phyloP scores from a whole-genome alignment of 2,888 invertebrate species.

The Craniophora ligustri region DNA sequence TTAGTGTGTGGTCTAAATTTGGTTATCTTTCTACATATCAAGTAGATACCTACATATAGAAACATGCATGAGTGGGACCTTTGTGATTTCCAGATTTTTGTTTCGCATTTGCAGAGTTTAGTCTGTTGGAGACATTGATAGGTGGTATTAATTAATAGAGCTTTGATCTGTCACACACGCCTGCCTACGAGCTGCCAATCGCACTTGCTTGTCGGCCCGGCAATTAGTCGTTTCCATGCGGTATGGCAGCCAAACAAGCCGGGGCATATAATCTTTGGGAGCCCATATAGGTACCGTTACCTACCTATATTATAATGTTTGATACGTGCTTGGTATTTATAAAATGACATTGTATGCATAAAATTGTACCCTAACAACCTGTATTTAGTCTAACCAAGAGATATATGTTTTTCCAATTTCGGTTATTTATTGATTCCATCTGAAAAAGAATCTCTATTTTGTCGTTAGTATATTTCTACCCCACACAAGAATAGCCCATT shows the following conservation, averaged over 20 bases:
- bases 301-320: no score
- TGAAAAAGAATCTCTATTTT: conserved; percentile 29
- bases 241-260: conserved; percentile 22
- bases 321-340: conserved; percentile 20
- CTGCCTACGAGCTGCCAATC: conserved; percentile 70
- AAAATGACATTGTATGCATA: background rate
- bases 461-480: conserved; percentile 34
- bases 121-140: conserved; percentile 46
- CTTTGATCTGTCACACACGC: conserved; percentile 69
- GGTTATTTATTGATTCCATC: conserved; percentile 3
- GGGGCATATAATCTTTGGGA: conserved; percentile 21
- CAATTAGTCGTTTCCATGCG: conserved; percentile 67
- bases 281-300: conserved; percentile 1
- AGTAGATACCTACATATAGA: no score
- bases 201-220: conserved; percentile 63
- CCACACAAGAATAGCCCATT: conserved; percentile 54
- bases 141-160: conserved; percentile 70
- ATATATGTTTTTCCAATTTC: background rate
- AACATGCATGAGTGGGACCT: background rate
- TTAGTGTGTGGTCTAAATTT: no score
- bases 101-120: conserved; percentile 7
- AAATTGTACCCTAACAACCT: no score
- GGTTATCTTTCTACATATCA: no score
- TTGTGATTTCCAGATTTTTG: background rate
- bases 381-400: no score